Evolutionary conservation across 2,888 invertebrate genomes (phyloP).

Genomic region (Theodoxus fluviatilis): DNA sequence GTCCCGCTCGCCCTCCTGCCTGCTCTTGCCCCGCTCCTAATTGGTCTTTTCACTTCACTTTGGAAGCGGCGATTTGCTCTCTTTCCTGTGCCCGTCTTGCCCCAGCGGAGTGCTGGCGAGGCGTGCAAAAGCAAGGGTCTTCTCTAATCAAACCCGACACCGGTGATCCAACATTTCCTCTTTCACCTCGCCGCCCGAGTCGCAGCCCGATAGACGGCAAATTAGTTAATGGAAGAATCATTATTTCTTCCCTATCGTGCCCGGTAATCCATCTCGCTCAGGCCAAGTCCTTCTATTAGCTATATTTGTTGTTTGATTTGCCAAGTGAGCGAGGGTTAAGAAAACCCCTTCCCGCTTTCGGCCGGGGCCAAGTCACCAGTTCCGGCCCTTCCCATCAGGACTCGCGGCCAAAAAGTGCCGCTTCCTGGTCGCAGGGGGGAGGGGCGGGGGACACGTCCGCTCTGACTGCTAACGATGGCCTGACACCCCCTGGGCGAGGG

Average conservation of each 20-base stretch:
- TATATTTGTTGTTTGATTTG: constrained; percentile 29
- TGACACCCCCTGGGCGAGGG: too few species aligned
- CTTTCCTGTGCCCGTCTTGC: too few species aligned
- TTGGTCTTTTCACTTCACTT: too few species aligned
- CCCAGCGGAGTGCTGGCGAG: too few species aligned
- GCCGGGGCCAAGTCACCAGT: constrained; percentile 15
- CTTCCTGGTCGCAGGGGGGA: too few species aligned
- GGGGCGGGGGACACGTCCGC: too few species aligned
- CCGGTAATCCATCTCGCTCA: constrained; percentile 21
- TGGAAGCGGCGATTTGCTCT: too few species aligned
- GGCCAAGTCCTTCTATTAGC: constrained; percentile 29
- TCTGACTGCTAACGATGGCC: too few species aligned
- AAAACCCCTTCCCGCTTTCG: constrained; percentile 27
- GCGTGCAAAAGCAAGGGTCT: too few species aligned
- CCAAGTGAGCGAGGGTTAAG: constrained; percentile 29
- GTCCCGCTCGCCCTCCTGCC: too few species aligned
- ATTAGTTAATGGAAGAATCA: constrained; percentile 36
- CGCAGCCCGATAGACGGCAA: constrained; percentile 27
- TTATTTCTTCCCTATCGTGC: constrained; percentile 32
- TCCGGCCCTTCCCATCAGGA: neutral
- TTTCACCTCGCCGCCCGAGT: constrained; percentile 2
- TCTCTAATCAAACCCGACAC: constrained; percentile 30
- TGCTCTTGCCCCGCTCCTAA: too few species aligned
- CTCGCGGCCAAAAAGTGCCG: neutral
- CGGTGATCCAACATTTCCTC: constrained; percentile 28